Evolutionary conservation across 2,888 invertebrate genomes (phyloP).

Genomic region (Leptodirus hochenwartii): DNA sequence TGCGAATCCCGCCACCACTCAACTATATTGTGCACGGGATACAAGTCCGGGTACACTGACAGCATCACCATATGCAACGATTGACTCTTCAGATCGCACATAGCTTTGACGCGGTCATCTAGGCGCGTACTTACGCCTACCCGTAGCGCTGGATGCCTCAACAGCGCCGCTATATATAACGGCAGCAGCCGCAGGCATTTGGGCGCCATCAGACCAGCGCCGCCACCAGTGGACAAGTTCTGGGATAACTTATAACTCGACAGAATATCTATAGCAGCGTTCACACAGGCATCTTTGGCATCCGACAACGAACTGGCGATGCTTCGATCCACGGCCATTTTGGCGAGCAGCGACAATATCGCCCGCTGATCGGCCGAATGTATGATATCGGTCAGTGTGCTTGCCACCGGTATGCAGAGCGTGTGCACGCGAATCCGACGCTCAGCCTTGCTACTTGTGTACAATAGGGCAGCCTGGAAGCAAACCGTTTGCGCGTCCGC

Average conservation of each 20-base stretch:
- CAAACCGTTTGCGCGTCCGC: slow-evolving; percentile 75
- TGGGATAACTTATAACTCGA: slow-evolving; percentile 50
- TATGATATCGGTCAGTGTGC: slow-evolving; percentile 69
- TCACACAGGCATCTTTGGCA: slow-evolving; percentile 91
- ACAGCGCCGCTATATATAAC: slow-evolving; percentile 69
- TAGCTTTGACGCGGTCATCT: slow-evolving; percentile 83
- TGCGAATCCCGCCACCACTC: slow-evolving; percentile 20
- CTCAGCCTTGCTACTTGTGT: slow-evolving; percentile 92
- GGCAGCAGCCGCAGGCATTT: slow-evolving; percentile 66
- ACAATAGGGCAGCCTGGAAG: slow-evolving; percentile 94
- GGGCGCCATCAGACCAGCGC: slow-evolving; percentile 55
- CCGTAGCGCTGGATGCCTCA: slow-evolving; percentile 83
- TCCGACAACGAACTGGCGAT: slow-evolving; percentile 72
- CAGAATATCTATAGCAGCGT: slow-evolving; percentile 81
- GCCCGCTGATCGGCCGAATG: slow-evolving; percentile 86
- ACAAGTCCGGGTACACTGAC: slow-evolving; percentile 80
- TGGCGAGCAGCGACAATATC: slow-evolving; percentile 77
- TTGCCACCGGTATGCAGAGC: slow-evolving; percentile 78
- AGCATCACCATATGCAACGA: slow-evolving; percentile 69
- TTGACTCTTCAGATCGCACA: slow-evolving; percentile 83
- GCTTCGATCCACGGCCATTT: slow-evolving; percentile 96
- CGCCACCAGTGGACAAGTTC: slow-evolving; percentile 38
- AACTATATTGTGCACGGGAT: slow-evolving; percentile 60
- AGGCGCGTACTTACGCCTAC: slow-evolving; percentile 73
- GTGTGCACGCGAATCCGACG: slow-evolving; percentile 96